Percentiles rank a stretch among this genome's conserved stretches.
These are phyloP conservation scores for Erpobdella octoculata DNA, from an alignment of 2,888 invertebrate species.

Conservation along the genomic window DNA sequence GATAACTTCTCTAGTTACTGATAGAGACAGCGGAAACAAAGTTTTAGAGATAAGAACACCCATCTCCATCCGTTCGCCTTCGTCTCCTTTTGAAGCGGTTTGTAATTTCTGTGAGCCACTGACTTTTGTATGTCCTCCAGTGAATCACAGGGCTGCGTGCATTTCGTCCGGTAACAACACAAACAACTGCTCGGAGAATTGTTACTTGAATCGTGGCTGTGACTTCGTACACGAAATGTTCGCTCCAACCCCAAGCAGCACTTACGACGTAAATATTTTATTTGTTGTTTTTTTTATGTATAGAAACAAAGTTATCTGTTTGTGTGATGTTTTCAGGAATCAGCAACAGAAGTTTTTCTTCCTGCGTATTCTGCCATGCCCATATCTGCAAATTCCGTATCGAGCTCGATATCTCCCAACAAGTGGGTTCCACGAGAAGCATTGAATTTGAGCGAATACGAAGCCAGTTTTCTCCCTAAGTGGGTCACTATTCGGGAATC, in stretches of 20 bases:
- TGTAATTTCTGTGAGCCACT: not conserved
- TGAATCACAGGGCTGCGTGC: not conserved
- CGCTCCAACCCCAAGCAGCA: too few species aligned
- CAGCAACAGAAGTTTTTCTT: not conserved
- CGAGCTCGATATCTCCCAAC: constrained; percentile 25
- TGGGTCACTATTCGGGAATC: constrained; percentile 17
- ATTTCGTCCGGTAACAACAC: not conserved
- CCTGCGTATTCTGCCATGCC: constrained; percentile 1
- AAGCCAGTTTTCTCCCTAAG: not conserved
- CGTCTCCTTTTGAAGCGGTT: not conserved
- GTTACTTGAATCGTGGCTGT: too few species aligned
- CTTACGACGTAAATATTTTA: too few species aligned
- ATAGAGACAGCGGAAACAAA: constrained; percentile 5
- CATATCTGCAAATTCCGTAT: constrained; percentile 13
- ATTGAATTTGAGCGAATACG: not conserved
- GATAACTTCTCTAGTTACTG: not conserved
- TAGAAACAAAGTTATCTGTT: too few species aligned
- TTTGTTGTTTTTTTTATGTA: too few species aligned
- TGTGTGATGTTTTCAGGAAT: too few species aligned
- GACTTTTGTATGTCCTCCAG: not conserved
- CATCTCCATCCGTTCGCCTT: not conserved
- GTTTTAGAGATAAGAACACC: constrained; percentile 11
- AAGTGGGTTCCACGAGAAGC: constrained; percentile 22
- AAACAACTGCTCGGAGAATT: not conserved
- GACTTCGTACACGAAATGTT: too few species aligned